A percentile compares a stretch with the other conserved stretches of the same genome.
phyloP scores from a whole-genome alignment of 2,888 invertebrate genomes.

The Eurytoma californica region DNA sequence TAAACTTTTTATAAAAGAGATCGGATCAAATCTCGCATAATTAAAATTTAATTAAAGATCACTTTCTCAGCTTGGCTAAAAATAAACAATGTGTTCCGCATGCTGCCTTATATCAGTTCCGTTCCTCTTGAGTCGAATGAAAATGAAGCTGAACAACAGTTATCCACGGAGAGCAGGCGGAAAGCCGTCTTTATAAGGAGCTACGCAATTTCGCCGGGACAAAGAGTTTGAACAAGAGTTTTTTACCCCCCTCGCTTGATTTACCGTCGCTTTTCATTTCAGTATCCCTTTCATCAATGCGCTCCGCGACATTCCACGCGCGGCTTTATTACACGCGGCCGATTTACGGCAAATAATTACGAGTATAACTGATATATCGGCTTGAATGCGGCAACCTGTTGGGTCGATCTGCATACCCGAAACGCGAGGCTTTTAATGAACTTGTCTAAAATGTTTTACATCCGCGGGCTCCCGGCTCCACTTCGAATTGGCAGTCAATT shows the following conservation, averaged over 20 bases:
- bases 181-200: constrained; percentile 5
- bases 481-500: too few species aligned
- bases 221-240: not conserved
- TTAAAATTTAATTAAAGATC: constrained; percentile 49
- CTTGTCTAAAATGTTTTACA: too few species aligned
- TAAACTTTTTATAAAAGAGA: too few species aligned
- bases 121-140: constrained; percentile 26
- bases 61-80: constrained; percentile 37
- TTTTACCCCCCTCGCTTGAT: not conserved
- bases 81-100: constrained; percentile 27
- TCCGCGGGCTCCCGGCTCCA: too few species aligned
- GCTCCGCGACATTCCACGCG: not conserved
- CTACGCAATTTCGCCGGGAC: not conserved
- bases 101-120: not conserved
- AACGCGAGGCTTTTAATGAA: too few species aligned
- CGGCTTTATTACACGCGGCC: not conserved
- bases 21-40: constrained; percentile 3
- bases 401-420: too few species aligned
- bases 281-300: constrained; percentile 1
- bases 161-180: constrained; percentile 39
- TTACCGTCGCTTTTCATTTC: constrained; percentile 10
- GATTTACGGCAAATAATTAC: too few species aligned
- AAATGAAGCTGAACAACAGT: constrained; percentile 51
- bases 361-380: too few species aligned
- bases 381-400: too few species aligned